Evolutionary conservation across 1,140 invertebrate genomes (phyloP).

Genomic region (Neodiprion virginianus): DNA sequence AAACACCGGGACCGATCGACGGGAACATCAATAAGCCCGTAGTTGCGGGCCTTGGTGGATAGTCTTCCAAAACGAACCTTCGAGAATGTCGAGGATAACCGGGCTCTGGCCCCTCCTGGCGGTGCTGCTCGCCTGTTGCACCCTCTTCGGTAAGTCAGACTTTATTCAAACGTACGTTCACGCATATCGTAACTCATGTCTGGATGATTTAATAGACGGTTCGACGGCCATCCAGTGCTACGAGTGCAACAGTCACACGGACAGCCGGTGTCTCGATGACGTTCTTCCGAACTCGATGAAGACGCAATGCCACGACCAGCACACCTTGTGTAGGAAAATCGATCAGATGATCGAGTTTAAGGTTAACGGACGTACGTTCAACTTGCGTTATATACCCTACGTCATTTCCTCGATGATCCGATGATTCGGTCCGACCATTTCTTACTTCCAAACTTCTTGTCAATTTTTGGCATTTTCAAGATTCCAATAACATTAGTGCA

Average conservation of each 20-base stretch:
- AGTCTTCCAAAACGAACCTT: background rate
- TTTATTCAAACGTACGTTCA: background rate
- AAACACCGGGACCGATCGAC: background rate
- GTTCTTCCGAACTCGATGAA: background rate
- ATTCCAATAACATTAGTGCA: too few species aligned
- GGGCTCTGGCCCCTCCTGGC: too few species aligned
- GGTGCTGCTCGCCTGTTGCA: too few species aligned
- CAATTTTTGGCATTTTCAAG: too few species aligned
- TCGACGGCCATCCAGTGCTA: background rate
- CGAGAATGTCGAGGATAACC: background rate
- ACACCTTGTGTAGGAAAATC: background rate
- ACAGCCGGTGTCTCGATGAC: background rate
- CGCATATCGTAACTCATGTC: background rate
- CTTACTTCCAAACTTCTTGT: too few species aligned
- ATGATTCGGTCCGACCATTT: too few species aligned
- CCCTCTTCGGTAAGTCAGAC: too few species aligned
- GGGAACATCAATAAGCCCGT: background rate
- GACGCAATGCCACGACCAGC: background rate
- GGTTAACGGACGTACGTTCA: background rate
- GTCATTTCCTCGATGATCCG: background rate
- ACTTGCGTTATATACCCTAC: background rate
- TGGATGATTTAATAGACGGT: background rate
- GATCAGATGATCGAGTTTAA: background rate
- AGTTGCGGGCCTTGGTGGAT: background rate
- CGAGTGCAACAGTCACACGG: background rate